phyloP scores from a whole-genome alignment of 1,140 invertebrate species.

The Drosophila nannoptera region DNA sequence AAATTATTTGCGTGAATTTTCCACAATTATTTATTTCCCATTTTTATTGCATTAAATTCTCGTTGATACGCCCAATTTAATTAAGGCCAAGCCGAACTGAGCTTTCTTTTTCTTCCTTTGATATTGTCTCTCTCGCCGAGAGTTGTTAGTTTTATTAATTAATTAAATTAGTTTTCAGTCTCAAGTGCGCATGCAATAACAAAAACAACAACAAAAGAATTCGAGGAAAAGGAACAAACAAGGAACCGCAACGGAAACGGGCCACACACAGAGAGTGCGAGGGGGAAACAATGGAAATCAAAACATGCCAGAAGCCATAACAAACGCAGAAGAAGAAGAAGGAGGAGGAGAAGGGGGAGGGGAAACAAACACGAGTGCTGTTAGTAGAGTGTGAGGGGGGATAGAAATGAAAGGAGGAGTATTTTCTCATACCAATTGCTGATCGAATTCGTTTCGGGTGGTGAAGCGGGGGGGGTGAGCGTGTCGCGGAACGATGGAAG shows the following conservation, averaged over 20 bases:
- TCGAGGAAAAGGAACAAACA: constrained; percentile 19
- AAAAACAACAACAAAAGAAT: constrained; percentile 72
- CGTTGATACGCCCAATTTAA: too few species aligned
- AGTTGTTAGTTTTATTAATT: constrained; percentile 8
- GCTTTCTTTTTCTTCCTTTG: neutral
- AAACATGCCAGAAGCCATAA: constrained; percentile 8
- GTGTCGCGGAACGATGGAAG: constrained; percentile 44
- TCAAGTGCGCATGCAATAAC: constrained; percentile 62
- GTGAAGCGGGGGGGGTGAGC: constrained; percentile 25
- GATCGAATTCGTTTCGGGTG: constrained; percentile 41
- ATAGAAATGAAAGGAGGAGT: too few species aligned
- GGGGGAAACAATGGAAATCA: neutral
- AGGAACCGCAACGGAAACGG: too few species aligned
- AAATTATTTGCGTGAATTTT: too few species aligned
- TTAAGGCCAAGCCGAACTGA: neutral
- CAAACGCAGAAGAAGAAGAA: constrained; percentile 10
- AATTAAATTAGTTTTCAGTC: constrained; percentile 3
- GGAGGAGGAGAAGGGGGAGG: constrained; percentile 21
- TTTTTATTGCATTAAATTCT: too few species aligned
- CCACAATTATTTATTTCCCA: too few species aligned
- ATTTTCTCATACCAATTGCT: constrained; percentile 67
- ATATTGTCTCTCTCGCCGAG: neutral
- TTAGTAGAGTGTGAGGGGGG: constrained; percentile 7
- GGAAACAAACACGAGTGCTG: constrained; percentile 4
- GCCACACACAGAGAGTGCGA: too few species aligned